Conservation (phyloP, 2,113 vertebrate genomes). For the Chaetura pelagica region DNA sequence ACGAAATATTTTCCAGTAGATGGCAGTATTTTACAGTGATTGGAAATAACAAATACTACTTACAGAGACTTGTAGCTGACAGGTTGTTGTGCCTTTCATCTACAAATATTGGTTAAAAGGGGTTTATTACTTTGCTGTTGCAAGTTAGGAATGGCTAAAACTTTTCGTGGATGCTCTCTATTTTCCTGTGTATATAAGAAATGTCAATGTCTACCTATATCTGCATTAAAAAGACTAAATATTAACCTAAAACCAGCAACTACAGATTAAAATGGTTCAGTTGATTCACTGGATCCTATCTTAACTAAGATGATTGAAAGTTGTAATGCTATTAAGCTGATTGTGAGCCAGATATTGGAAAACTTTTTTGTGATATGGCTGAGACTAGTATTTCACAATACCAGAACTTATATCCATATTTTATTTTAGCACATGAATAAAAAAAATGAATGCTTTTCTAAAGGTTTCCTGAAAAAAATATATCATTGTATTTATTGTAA, state of each 20-base stretch:
- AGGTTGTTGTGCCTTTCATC: neutral
- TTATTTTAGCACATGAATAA: neutral
- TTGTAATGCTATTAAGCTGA: neutral
- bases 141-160: neutral
- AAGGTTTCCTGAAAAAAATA: neutral
- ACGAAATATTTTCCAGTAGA: slow-evolving; percentile 49
- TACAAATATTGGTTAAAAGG: neutral
- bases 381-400: neutral
- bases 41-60: neutral
- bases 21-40: slow-evolving; percentile 61
- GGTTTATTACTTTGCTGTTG: neutral
- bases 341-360: neutral
- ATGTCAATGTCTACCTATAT: neutral
- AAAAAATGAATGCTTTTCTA: neutral
- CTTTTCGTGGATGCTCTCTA: neutral
- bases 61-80: neutral
- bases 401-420: neutral
- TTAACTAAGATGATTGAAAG: neutral
- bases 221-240: neutral
- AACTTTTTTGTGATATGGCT: neutral
- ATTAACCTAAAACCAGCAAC: neutral
- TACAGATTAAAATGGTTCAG: neutral
- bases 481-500: neutral
- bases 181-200: neutral
- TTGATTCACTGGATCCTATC: neutral